Evolutionary conservation across 1,140 invertebrate genomes (phyloP), one percentile per base, ranked within the genome.

Genomic region (Nephila pilipes): DNA sequence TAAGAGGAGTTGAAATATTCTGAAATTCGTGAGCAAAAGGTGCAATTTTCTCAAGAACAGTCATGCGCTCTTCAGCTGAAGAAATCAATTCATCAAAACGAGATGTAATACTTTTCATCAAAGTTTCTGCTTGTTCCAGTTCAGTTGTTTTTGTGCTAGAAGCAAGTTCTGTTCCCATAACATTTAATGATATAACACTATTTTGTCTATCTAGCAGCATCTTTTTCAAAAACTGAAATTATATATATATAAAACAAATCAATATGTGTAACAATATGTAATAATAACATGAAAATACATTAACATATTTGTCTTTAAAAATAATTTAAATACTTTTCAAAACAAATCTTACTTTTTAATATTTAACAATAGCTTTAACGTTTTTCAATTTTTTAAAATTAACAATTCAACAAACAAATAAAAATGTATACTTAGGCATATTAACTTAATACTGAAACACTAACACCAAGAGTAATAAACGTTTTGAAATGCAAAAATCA

Each of bases 171-270:
- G 98, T 97, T 58, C 98, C 98, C 97, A 98, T 98, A 75, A 96
- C 97, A 94, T 97, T 97, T 18, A 98, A 95, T 0, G 97, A 98
- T 1, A 97, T 97, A 97, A 99, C 98, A 0, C 98, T 99, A 94
- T 97, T 97, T 95, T 98, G 98, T 80, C 99, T 96, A 95, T 99
- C 99, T 94, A 98, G 95, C 63, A 99, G 96, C 98, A 99, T 99
- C 95, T 99, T 99, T 95, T 98, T 98, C 87, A 99, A 96, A 97
- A 99, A 99, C 96, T 93, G 54, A 1, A 85, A 90, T 18, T 22
- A 83, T n/a, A n/a, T n/a, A n/a, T n/a, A n/a, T n/a, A 81, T 22
- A 60, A 60, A 1, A 0, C 20, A 46, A 46, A 29, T 1, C 1
- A 65, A n/a, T 2, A 65, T 65, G 22, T n/a, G 14, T 29, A 25